Percentiles rank a stretch among this genome's conserved stretches.
These are phyloP conservation scores for Dissostichus mawsoni DNA, from an alignment of 2,113 vertebrate genomes.

Conservation along the genomic window DNA sequence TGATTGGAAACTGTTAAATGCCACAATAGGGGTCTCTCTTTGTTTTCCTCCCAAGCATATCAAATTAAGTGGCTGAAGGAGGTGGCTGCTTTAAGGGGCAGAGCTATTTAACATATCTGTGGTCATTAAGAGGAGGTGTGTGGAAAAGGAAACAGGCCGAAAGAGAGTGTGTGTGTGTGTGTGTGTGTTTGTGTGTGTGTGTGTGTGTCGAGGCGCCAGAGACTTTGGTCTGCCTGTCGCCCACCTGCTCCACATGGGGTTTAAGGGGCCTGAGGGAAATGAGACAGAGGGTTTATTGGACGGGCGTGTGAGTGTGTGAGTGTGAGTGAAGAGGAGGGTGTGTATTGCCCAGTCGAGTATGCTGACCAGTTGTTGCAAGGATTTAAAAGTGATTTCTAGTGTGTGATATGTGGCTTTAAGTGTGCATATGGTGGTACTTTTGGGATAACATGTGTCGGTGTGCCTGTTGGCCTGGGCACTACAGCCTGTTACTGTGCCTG, in stretches of 20 bases:
- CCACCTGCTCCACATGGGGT: constrained; percentile 77
- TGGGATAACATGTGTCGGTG: constrained; percentile 45
- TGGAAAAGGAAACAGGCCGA: constrained; percentile 44
- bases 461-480: constrained; percentile 15
- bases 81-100: constrained; percentile 56
- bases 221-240: constrained; percentile 67
- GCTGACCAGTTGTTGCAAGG: constrained; percentile 64
- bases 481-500: constrained; percentile 4
- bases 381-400: constrained; percentile 47
- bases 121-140: constrained; percentile 71
- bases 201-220: constrained; percentile 34
- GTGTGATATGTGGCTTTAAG: constrained; percentile 24
- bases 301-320: constrained; percentile 31
- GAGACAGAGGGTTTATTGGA: constrained; percentile 66
- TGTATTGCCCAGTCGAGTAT: constrained; percentile 35
- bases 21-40: constrained; percentile 72
- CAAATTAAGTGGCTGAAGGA: constrained; percentile 67
- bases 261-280: constrained; percentile 55
- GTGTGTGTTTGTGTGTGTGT: constrained; percentile 39
- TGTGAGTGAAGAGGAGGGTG: constrained; percentile 8
- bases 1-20: constrained; percentile 75
- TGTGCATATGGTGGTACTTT: constrained; percentile 39
- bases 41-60: constrained; percentile 74
- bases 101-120: constrained; percentile 69
- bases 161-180: constrained; percentile 25